These are phyloP conservation scores for Teleopsis dalmanni DNA, from an alignment of 1,140 invertebrate genomes.

Conservation along the genomic window DNA sequence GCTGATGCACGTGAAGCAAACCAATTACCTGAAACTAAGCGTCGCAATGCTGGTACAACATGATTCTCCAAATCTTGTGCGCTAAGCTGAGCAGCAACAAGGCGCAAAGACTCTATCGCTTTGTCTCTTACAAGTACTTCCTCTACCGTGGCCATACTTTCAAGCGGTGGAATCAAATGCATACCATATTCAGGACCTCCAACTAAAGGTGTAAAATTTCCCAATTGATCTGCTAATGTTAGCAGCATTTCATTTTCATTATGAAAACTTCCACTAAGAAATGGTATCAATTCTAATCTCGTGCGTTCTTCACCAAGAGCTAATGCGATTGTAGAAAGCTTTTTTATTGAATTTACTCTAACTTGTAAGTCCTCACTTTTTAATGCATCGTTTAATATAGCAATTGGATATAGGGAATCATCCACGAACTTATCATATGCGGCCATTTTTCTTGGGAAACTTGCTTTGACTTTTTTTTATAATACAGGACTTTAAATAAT, in stretches of 20 bases:
- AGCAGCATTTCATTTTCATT: constrained; percentile 99
- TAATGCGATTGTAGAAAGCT: constrained; percentile 95
- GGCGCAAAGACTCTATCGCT: constrained; percentile 92
- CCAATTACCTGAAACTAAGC: constrained; percentile 90
- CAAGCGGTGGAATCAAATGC: constrained; percentile 89
- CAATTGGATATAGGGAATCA: no score
- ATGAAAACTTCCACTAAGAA: constrained; percentile 98
- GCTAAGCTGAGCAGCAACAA: constrained; percentile 82
- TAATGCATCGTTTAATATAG: no score
- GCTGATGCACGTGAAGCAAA: constrained; percentile 95
- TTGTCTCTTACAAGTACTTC: constrained; percentile 99
- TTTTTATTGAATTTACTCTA: constrained; percentile 97
- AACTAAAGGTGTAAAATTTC: constrained; percentile 85
- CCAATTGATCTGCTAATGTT: constrained; percentile 94
- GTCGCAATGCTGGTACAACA: constrained; percentile 88
- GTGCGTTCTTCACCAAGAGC: constrained; percentile 96
- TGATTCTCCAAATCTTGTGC: constrained; percentile 80
- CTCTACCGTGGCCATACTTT: constrained; percentile 96
- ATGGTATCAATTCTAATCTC: constrained; percentile 92
- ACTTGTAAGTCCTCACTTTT: no score
- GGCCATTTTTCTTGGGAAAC: no score
- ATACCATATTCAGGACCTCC: constrained; percentile 94
- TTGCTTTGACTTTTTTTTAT: no score
- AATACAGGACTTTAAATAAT: no score
- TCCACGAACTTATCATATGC: no score